phyloP scores from a whole-genome alignment of 2,797 vertebrate species.

The Anomalospiza imberbis region DNA sequence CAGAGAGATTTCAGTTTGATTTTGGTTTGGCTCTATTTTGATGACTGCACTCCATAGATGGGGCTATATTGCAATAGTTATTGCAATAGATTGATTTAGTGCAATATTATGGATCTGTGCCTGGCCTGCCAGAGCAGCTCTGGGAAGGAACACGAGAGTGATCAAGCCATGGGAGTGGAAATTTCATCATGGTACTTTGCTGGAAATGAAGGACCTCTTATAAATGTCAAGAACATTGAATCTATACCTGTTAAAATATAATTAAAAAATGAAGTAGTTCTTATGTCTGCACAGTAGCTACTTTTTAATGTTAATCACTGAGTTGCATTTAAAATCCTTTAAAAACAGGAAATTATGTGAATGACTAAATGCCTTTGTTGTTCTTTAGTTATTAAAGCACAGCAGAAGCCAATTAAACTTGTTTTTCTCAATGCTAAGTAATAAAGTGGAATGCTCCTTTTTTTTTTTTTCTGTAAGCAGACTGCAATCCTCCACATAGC shows the following conservation, averaged over 20 bases:
- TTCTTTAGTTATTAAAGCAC: conserved; percentile 63
- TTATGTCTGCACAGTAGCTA: conserved; percentile 40
- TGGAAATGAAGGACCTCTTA: conserved; percentile 42
- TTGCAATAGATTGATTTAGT: not conserved
- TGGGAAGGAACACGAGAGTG: not conserved
- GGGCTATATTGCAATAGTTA: not conserved
- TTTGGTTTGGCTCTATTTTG: not conserved
- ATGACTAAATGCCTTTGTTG: conserved; percentile 62
- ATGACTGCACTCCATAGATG: not conserved
- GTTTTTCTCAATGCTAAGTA: conserved; percentile 52
- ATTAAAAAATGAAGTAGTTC: conserved; percentile 64
- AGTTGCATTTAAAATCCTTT: conserved; percentile 47
- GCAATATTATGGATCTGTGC: not conserved
- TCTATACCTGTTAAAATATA: conserved; percentile 59
- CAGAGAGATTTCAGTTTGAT: not conserved
- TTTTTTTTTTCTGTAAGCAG: not conserved
- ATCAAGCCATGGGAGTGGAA: not conserved
- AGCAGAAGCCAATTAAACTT: conserved; percentile 63
- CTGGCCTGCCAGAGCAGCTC: not conserved
- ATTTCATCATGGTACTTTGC: not conserved
- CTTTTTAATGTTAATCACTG: conserved; percentile 63
- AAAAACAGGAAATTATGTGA: conserved; percentile 63
- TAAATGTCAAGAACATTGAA: conserved; percentile 53
- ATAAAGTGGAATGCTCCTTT: conserved; percentile 25
- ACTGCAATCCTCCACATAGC: not conserved